Base-by-base conservation (phyloP, 1,140 invertebrate genomes). In the Phenacoccus solenopsis region DNA sequence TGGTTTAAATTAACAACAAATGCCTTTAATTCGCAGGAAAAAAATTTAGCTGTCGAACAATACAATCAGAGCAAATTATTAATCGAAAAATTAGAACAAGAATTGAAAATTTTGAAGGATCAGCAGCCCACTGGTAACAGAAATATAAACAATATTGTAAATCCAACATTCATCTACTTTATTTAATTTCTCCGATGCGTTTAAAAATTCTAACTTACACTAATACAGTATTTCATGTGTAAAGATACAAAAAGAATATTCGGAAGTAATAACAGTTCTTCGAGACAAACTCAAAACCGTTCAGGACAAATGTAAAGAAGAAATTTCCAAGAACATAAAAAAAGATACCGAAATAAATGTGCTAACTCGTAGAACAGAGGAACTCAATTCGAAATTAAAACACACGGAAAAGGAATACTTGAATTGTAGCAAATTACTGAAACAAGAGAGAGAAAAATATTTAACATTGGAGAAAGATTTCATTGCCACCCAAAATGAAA, bases 371-470 rank as follows among this genome's bases (percentile, higher is more conserved):
- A 9, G 25, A 3, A 64, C 25, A 10, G 59, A 64, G 12, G 59
- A 64, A 64, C 16, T 64, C 10, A 64, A 20, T 24, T 24, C 2
- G 2, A 64, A 64, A 64, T 24, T 64, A 10, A 25, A 64, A 24
- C 21, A 64, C 4, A 22, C 13, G 20, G 59, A 64, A 64, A 27
- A 1, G 4, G 59, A 64, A 27, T 64, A 5, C 25, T 5, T 27
- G 2, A 64, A 25, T 24, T 64, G 21, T 24, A 64, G 25, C 13
- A 24, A 64, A 24, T 9, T 27, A 25, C 21, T 64, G 59, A 64
- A 64, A 64, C 59, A 64, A 27, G 59, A 64, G 25, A 2, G 25
- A 64, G 59, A 64, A 24, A 64, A 64, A 64, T 24, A 10, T 64
- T 64, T 64, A 25, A 4, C 21, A 64, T 27, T 64, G 59, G 59